Base-by-base conservation (phyloP, 2,888 invertebrate genomes). In the Spodoptera exigua region DNA sequence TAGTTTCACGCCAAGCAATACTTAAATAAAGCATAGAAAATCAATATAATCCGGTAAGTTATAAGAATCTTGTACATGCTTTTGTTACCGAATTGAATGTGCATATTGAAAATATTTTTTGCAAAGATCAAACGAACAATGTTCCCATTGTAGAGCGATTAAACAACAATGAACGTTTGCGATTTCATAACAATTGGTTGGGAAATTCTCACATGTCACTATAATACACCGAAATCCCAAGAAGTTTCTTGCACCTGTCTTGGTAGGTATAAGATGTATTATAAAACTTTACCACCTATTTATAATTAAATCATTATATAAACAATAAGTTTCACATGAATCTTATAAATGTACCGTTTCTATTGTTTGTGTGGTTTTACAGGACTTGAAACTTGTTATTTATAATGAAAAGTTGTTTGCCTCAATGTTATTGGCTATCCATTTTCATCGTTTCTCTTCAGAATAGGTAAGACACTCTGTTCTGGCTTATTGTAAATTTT, bases 101-200 rank as follows among this genome's bases (percentile, higher is more conserved):
- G 47, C 52, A 66, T 56, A 57, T 67, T 65, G 56, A 70, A 61
- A 44, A 58, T 75, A 61, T 81, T 73, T 82, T 86, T 80, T 81
- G 79, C 73, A 60, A 68, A 76, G 79, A 81, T 84, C 73, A 74
- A 77, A 78, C 76, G 85, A 85, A 89, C 89, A 91, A 89, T 88
- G 82, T 82, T 76, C 68, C 82, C 82, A 87, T 89, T 90, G 89
- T 90, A 79, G 64, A 79, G 72, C 83, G 84, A 87, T 89, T 88
- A 88, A 86, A 89, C 82, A 89, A 90, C 89, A 92, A 89, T 87
- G 83, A 82, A 74, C 80, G 81, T 81, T 84, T 74, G 83, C 76
- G 85, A 89, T 90, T 90, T 90, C 89, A 87, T 88, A 90, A 91
- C 86, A 89, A 88, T 85, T 76, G 85, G 79, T 83, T 85, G 83